Evolutionary conservation across 2,113 vertebrate species (phyloP).

Genomic region (Hippocampus comes): DNA sequence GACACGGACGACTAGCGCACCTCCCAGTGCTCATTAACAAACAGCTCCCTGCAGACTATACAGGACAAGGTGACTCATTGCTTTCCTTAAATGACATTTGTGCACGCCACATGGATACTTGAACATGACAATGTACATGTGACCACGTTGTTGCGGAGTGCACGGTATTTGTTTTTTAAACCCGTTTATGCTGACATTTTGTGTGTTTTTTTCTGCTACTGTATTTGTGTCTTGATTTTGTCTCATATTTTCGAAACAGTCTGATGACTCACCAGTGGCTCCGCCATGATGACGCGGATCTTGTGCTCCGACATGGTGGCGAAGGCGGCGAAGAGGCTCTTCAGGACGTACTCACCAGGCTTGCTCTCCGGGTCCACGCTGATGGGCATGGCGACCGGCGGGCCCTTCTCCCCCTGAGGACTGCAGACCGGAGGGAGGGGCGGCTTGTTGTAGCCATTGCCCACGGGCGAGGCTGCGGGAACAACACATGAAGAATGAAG

Average conservation of each 20-base stretch:
- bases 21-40: too few species aligned
- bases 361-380: constrained; percentile 92
- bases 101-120: too few species aligned
- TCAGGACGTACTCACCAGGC: constrained; percentile 93
- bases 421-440: constrained; percentile 82
- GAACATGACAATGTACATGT: too few species aligned
- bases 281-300: constrained; percentile 96
- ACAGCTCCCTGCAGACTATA: too few species aligned
- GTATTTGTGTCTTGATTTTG: too few species aligned
- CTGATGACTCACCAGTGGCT: constrained; percentile 85
- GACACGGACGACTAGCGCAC: too few species aligned
- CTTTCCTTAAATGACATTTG: too few species aligned
- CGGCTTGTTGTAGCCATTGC: constrained; percentile 93
- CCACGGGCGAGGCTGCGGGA: constrained; percentile 85
- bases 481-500: constrained; percentile 18
- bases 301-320: constrained; percentile 90
- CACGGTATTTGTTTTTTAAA: too few species aligned
- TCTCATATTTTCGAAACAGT: too few species aligned
- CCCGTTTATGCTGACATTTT: too few species aligned
- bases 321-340: constrained; percentile 95
- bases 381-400: constrained; percentile 87
- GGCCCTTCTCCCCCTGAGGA: constrained; percentile 85
- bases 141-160: too few species aligned
- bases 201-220: background rate
- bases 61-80: too few species aligned